A percentile compares a stretch with the other conserved stretches of the same genome.
Conservation (phyloP, 2,888 invertebrate genomes). For the Rugalucina vietnamica region DNA sequence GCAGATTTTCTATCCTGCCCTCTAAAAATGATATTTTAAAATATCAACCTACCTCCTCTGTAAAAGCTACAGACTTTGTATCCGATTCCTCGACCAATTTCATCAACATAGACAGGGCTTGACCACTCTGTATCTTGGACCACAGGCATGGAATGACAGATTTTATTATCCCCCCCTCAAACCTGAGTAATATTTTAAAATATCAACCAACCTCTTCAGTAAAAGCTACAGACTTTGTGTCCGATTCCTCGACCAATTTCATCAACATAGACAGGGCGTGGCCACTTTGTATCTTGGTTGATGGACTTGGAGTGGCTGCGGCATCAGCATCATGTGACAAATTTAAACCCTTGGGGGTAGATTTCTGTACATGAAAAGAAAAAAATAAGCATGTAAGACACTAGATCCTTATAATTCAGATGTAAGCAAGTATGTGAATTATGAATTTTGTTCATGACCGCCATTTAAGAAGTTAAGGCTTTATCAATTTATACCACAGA, state of each 20-base stretch:
- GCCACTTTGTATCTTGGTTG: conserved; percentile 88
- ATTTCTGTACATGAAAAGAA: no score
- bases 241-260: conserved; percentile 94
- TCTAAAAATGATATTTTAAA: no score
- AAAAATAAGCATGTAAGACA: no score
- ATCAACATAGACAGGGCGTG: conserved; percentile 94
- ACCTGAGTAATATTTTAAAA: no score
- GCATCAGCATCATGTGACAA: conserved; percentile 53
- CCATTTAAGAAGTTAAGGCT: no score
- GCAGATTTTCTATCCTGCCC: no score
- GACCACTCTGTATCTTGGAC: conserved; percentile 90
- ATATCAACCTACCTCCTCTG: conserved; percentile 91
- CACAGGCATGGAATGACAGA: no score
- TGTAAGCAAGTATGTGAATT: no score
- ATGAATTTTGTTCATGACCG: no score
- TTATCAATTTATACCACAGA: no score
- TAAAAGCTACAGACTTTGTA: conserved; percentile 97
- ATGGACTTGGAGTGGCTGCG: conserved; percentile 87
- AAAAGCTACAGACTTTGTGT: conserved; percentile 97
- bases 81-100: conserved; percentile 95
- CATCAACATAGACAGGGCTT: conserved; percentile 93
- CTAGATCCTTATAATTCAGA: no score
- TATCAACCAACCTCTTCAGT: conserved; percentile 92
- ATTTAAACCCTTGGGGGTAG: conserved; percentile 43
- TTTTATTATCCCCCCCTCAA: no score